Evolutionary conservation across 2,113 vertebrate species (phyloP), one percentile per base, ranked within the genome.

Genomic region (Pomatorhinus ruficollis): DNA sequence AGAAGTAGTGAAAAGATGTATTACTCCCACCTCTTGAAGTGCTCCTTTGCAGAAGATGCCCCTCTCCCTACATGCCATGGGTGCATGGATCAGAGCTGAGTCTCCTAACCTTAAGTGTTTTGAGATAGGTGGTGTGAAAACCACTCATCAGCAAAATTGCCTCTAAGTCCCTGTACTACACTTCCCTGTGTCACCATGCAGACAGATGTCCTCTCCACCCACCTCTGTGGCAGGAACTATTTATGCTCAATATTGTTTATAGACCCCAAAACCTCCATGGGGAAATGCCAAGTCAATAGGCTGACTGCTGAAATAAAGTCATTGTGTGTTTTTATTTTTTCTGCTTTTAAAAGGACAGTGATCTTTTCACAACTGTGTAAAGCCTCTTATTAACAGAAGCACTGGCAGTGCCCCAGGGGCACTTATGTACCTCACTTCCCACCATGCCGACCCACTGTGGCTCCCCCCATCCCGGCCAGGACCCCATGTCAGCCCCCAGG

Each of bases 231-330:
- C 89, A 93, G 52, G 83, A 74, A 78, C 24, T 92, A 86, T 93
- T 95, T 95, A 95, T 70, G 68, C 49, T 93, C 83, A 89, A n/a
- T 81, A 90, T 78, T 86, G 64, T 90, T 95, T 90, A 95, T 89
- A 89, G 78, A 78, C 60, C 64, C 64, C 72, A 81, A 84, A 92
- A 89, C 22, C 72, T 93, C 86, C 49, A 50, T 0, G 0, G 91
- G 47, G 79, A 92, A 28, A 87, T 81, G 44, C 15, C 54, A 68
- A 93, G 87, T 93, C 95, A 84, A 92, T 95, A 96, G 80, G 60
- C 79, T 60, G 87, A 90, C 64, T 81, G 52, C 35, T 81, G 72
- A 75, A 89, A 83, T 78, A 86, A 20, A 90, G 76, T 75, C 27
- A 82, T 78, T 81, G 30, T 3, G 1, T 64, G 42, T 30, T 49